Percentiles rank a stretch among this genome's conserved stretches.
phyloP scores from a whole-genome alignment of 2,797 vertebrate species.

The Micropoecilia bifurca region DNA sequence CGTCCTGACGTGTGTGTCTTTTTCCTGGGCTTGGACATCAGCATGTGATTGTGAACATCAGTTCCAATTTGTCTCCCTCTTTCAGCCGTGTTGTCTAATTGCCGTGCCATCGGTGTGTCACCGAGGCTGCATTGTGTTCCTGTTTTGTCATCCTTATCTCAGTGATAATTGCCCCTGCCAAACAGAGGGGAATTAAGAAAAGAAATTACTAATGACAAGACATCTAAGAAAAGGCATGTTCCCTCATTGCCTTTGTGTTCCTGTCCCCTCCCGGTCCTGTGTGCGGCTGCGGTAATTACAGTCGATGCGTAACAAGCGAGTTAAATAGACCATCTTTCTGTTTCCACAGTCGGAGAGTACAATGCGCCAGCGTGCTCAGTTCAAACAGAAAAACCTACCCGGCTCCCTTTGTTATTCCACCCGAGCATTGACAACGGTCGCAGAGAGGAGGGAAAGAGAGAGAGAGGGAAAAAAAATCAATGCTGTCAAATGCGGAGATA shows the following conservation, averaged over 20 bases:
- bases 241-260: slow-evolving; percentile 71
- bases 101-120: slow-evolving; percentile 73
- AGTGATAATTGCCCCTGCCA: slow-evolving; percentile 76
- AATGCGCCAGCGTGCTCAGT: slow-evolving; percentile 70
- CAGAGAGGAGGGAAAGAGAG: slow-evolving; percentile 67
- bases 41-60: slow-evolving; percentile 74
- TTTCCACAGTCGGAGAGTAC: slow-evolving; percentile 71
- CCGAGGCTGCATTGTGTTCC: slow-evolving; percentile 72
- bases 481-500: slow-evolving; percentile 83
- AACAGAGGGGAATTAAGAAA: slow-evolving; percentile 77
- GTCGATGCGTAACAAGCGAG: slow-evolving; percentile 75
- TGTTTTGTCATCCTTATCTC: slow-evolving; percentile 80
- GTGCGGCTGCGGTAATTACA: slow-evolving; percentile 77
- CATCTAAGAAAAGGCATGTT: slow-evolving; percentile 76
- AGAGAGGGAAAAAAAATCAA: slow-evolving; percentile 77
- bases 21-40: slow-evolving; percentile 52
- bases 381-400: slow-evolving; percentile 75
- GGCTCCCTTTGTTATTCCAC: slow-evolving; percentile 80
- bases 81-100: slow-evolving; percentile 75
- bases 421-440: slow-evolving; percentile 78
- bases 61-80: slow-evolving; percentile 76
- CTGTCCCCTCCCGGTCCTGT: slow-evolving; percentile 57
- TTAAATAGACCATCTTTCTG: slow-evolving; percentile 75
- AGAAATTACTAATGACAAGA: slow-evolving; percentile 77
- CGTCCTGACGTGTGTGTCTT: slow-evolving; percentile 5